Percentiles rank a stretch among this genome's conserved stretches.
Evolutionary conservation across 2,888 invertebrate species (phyloP).

Genomic region (Dysmachus trigonus): DNA sequence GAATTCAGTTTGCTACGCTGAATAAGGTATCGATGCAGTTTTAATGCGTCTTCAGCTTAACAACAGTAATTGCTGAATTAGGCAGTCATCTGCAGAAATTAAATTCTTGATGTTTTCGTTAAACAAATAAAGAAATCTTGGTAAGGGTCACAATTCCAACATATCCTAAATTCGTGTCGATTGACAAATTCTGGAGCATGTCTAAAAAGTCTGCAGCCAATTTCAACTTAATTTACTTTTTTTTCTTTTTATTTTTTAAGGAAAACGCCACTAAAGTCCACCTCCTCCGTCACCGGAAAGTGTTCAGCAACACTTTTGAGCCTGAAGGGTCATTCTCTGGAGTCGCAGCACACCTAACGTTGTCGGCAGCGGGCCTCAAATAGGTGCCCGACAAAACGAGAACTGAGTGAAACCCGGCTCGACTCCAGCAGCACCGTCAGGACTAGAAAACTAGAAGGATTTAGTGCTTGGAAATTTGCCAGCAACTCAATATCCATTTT

Average conservation of each 20-base stretch:
- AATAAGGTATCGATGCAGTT: too few species aligned
- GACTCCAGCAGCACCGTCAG: too few species aligned
- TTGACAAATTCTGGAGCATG: not conserved
- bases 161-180: not conserved
- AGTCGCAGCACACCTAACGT: not conserved
- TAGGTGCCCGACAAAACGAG: not conserved
- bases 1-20: too few species aligned
- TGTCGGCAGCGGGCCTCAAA: not conserved
- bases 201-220: not conserved
- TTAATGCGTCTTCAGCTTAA: too few species aligned
- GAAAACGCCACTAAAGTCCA: not conserved
- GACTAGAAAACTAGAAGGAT: not conserved
- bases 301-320: not conserved
- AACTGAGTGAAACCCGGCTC: not conserved
- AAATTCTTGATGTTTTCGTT: too few species aligned
- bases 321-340: not conserved
- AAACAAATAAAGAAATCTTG: not conserved
- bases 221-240: not conserved
- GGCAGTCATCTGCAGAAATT: too few species aligned
- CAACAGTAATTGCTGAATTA: too few species aligned
- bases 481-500: constrained; percentile 26
- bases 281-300: not conserved
- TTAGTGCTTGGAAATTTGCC: constrained; percentile 16
- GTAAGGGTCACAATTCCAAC: not conserved
- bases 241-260: too few species aligned